Evolutionary conservation across 2,888 invertebrate species (phyloP).

Genomic region (Troilus luridus): DNA sequence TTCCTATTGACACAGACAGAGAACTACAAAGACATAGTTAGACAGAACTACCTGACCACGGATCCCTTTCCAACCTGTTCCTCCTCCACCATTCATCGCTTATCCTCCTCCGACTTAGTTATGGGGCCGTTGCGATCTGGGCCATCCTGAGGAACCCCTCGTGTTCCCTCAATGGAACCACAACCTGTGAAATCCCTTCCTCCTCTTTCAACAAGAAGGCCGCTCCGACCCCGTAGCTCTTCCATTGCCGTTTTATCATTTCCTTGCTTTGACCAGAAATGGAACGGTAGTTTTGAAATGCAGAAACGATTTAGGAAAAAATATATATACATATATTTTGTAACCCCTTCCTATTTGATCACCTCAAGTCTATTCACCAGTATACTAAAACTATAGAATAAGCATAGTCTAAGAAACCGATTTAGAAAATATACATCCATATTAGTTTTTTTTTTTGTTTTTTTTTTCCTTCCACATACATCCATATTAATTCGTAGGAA

Average conservation of each 20-base stretch:
- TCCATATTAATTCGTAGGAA: too few relatives aligned
- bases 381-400: too few relatives aligned
- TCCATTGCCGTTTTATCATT: background rate
- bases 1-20: background rate
- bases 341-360: background rate
- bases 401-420: too few relatives aligned
- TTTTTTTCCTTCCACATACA: too few relatives aligned
- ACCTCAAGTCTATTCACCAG: too few relatives aligned
- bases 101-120: slow-evolving; percentile 24
- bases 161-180: slow-evolving; percentile 23
- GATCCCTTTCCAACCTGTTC: background rate
- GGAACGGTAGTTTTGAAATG: background rate
- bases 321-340: background rate
- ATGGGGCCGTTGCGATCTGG: background rate
- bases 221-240: background rate
- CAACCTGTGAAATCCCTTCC: slow-evolving; percentile 41
- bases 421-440: too few relatives aligned
- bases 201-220: slow-evolving; percentile 28
- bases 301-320: background rate
- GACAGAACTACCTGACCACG: background rate
- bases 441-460: too few relatives aligned
- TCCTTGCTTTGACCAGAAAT: background rate
- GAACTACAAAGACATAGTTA: slow-evolving; percentile 14
- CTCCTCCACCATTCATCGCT: background rate
- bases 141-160: background rate